Conservation (phyloP, 2,888 invertebrate species). For the Ctenicera cuprea region DNA sequence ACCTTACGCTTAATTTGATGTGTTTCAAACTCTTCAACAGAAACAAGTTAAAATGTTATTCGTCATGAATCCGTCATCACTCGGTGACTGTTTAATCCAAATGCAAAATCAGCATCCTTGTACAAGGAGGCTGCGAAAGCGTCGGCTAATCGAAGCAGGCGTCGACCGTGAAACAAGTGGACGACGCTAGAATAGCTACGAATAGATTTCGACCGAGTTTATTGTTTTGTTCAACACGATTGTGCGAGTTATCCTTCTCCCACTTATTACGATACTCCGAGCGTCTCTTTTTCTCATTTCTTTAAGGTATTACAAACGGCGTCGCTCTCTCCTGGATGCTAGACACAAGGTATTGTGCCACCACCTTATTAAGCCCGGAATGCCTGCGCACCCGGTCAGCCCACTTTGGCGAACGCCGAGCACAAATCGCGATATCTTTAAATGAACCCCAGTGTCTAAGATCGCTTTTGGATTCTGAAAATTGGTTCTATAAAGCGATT, state of each 20-base stretch:
- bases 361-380: constrained; percentile 62
- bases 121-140: background rate
- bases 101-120: constrained; percentile 9
- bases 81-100: constrained; percentile 4
- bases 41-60: constrained; percentile 3
- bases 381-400: constrained; percentile 55
- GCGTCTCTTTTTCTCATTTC: constrained; percentile 38
- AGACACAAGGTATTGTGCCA: constrained; percentile 56
- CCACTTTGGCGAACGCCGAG: constrained; percentile 45
- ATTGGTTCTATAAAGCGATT: background rate
- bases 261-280: background rate
- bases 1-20: too few species aligned
- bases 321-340: constrained; percentile 42
- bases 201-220: constrained; percentile 50
- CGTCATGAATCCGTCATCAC: constrained; percentile 5
- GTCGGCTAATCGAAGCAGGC: constrained; percentile 34
- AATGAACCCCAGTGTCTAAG: constrained; percentile 17
- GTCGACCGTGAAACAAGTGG: constrained; percentile 56
- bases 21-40: background rate
- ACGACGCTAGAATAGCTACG: constrained; percentile 46
- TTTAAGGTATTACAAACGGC: constrained; percentile 37
- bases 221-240: constrained; percentile 32
- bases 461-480: background rate
- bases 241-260: constrained; percentile 28
- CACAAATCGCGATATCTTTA: constrained; percentile 12